A percentile compares a stretch with the other conserved stretches of the same genome.
Evolutionary conservation across 2,888 invertebrate genomes (phyloP).

Genomic region (Drosophila cracens): DNA sequence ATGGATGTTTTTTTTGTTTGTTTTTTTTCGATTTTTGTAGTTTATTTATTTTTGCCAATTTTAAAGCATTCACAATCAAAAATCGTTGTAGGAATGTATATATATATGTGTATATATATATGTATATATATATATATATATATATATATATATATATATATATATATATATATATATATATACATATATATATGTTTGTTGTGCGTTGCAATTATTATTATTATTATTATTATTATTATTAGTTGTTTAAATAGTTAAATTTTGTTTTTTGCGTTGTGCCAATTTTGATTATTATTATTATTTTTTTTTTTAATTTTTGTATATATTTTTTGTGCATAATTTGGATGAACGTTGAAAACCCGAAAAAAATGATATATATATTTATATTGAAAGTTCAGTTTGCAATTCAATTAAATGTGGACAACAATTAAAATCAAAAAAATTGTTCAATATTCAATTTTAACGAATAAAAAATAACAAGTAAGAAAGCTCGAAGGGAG

Average conservation of each 20-base stretch:
- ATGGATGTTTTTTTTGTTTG: slow-evolving; percentile 18
- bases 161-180: not conserved
- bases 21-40: slow-evolving; percentile 6
- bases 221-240: slow-evolving; percentile 1
- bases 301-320: not conserved
- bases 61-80: slow-evolving; percentile 24
- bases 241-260: slow-evolving; percentile 1
- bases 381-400: slow-evolving; percentile 28
- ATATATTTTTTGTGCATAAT: slow-evolving; percentile 37
- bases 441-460: not conserved
- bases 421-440: slow-evolving; percentile 10
- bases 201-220: slow-evolving; percentile 6
- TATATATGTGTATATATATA: not conserved
- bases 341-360: slow-evolving; percentile 39
- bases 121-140: slow-evolving; percentile 3
- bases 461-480: not conserved
- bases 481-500: not conserved
- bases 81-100: slow-evolving; percentile 7
- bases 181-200: not conserved
- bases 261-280: slow-evolving; percentile 10
- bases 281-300: slow-evolving; percentile 4
- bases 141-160: too few relatives aligned
- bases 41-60: slow-evolving; percentile 4
- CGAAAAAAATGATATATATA: slow-evolving; percentile 35
- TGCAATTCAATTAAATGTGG: slow-evolving; percentile 10